Evolutionary conservation across 1,140 invertebrate species (phyloP).

Genomic region (Megalopta genalis): DNA sequence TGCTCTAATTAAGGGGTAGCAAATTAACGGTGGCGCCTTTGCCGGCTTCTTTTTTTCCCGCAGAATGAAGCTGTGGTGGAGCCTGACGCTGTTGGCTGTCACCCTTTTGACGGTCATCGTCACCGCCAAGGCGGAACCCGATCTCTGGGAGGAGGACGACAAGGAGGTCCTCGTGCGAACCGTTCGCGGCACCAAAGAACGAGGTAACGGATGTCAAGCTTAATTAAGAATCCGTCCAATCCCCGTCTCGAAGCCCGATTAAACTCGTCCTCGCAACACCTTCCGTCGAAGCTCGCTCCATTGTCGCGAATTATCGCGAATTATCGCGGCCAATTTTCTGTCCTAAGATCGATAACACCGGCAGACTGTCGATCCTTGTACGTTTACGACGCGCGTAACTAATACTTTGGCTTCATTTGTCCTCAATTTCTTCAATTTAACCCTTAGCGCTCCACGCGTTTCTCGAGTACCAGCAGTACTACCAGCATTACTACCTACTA

Average conservation of each 20-base stretch:
- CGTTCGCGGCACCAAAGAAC: constrained; percentile 87
- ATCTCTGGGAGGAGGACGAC: constrained; percentile 84
- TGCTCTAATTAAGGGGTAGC: constrained; percentile 27
- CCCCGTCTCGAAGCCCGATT: background rate
- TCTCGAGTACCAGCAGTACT: no score
- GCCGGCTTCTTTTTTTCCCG: constrained; percentile 46
- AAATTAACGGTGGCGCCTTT: constrained; percentile 30
- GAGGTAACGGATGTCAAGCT: constrained; percentile 74
- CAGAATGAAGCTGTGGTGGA: constrained; percentile 79
- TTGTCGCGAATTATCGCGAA: background rate
- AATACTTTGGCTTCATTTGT: no score
- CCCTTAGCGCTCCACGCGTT: no score
- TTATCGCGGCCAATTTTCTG: no score
- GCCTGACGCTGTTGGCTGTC: constrained; percentile 72
- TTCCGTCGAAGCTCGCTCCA: background rate
- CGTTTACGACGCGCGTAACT: no score
- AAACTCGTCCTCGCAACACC: background rate
- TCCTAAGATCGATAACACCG: no score
- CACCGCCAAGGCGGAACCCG: constrained; percentile 69
- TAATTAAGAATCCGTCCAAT: constrained; percentile 19
- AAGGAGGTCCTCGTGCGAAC: constrained; percentile 88
- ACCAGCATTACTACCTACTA: no score
- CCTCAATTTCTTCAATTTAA: no score
- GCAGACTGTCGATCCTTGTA: no score
- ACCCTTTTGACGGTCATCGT: constrained; percentile 71